Percentiles rank a stretch among this genome's conserved stretches.
Conservation (phyloP, 2,797 vertebrate species). For the Platyrinchus mystaceus region DNA sequence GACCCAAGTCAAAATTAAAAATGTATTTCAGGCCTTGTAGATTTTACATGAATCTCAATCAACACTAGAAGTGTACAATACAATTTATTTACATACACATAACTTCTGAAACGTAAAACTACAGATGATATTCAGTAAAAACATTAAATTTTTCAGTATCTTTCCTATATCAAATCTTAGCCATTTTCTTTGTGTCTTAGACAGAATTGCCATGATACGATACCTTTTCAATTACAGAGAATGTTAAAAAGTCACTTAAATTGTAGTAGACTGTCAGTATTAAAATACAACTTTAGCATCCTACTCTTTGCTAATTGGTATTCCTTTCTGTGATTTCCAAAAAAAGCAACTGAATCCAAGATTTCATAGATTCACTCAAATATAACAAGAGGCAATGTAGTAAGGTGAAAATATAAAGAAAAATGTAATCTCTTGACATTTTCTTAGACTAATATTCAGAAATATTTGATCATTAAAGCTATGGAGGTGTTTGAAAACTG, state of each 20-base stretch:
- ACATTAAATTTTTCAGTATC: background rate
- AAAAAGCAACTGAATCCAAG: background rate
- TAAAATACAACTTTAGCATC: background rate
- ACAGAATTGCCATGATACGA: background rate
- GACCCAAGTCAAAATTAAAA: background rate
- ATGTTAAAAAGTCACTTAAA: background rate
- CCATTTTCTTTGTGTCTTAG: background rate
- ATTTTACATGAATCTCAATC: background rate
- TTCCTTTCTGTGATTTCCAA: background rate
- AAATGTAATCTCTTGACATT: background rate
- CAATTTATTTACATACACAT: background rate
- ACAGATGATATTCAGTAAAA: background rate
- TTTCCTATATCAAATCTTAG: background rate
- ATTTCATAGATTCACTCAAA: background rate
- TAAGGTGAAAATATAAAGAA: background rate
- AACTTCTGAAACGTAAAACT: background rate
- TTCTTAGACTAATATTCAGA: background rate
- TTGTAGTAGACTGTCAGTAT: background rate
- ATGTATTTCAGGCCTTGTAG: background rate
- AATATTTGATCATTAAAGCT: background rate
- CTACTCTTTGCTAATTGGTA: background rate
- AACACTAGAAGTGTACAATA: background rate
- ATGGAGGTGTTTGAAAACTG: background rate
- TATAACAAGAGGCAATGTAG: background rate
- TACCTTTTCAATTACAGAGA: background rate